Evolutionary conservation across 2,888 invertebrate genomes (phyloP), one percentile per base, ranked within the genome.

Genomic region (Cataglyphis livida): DNA sequence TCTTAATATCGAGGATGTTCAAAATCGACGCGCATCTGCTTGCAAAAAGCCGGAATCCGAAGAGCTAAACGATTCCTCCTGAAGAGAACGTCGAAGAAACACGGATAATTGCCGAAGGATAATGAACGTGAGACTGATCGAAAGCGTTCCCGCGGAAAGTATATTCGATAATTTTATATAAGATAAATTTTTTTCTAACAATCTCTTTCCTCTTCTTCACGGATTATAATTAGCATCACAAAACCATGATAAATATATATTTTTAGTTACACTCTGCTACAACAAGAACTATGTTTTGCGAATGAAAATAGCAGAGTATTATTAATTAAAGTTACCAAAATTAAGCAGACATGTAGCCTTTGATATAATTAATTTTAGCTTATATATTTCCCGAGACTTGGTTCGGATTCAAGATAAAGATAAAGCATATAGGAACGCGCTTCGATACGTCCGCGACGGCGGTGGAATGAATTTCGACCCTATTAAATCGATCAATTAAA

Each of bases 291-390:
- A 21, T 18, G 59, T 74, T 81, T 54, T 7, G 3, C 25, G 32
- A 10, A 18, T 57, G 28, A 62, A 81, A 81, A 74, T 59, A 73
- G 75, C 81, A 25, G 75, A 18, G 21, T 28, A 51, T 51, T 28
- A 74, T 81, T 64, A 75, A 73, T 81, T 81, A 61, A 78, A 66
- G 78, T 12, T 9, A 78, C 78, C 44, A 61, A 78, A 78, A 78
- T 76, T 76, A 78, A 64, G 25, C 65, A 66, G 65, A 18, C 59
- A 12, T 48, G 35, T 54, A 73, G 75, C 21, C 32, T 64, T 75
- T 35, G 64, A 61, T 44, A 32, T 44, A 70, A 78, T 79, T 79
- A 70, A 70, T 70, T 70, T 79, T 21, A 44, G 70, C 28, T 12
- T n/a, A 51, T 7, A 51, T 51, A 78, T 70, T 59, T 44, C 25